Evolutionary conservation across 2,113 vertebrate genomes (phyloP), one percentile per base, ranked within the genome.

Genomic region (Mustela nigripes): DNA sequence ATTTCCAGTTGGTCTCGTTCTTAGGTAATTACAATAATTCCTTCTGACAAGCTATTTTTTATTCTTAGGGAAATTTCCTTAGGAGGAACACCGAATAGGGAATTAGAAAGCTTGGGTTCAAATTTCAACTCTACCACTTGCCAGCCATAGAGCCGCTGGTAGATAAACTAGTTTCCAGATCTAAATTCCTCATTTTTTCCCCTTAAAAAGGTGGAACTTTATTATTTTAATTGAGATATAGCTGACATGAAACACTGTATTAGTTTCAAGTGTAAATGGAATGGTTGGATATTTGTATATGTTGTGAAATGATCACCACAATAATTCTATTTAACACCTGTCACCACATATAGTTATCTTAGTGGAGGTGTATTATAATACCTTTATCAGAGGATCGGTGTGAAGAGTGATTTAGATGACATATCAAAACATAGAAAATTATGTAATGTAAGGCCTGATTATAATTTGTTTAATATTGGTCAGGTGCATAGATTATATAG

Each of bases 401-500:
- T 93, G 56, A 93, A 62, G 12, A 86, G 58, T 95, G 93, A 91
- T 87, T 93, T 56, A 84, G 79, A 92, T 83, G 45, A 16, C 15
- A 21, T 83, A 69, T 83, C 11, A 74, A 71, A 95, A 21, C 89
- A 5, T 73, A 50, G 14, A 83, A n/a, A 31, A 39, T 81, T 89
- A 94, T 73, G 21, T 95, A 78, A 50, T 73, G 24, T 63, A 81
- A 95, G 22, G 16, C 15, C 80, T 95, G 53, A 74, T 86, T 91
- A 83, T 86, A 91, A 86, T 92, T 96, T 97, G 36, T 63, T 92
- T 48, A 87, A 78, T 65, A 82, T 19, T 73, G 53, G 24, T 42
- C 84, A 90, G 82, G 86, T 91, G 65, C n/a, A 67, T 56, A 78
- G 93, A 96, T 78, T 85, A 83, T 31, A 39, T 39, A 78, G 78